Evolutionary conservation across 2,113 vertebrate genomes (phyloP), one percentile per base, ranked within the genome.

Genomic region (Equus quagga): DNA sequence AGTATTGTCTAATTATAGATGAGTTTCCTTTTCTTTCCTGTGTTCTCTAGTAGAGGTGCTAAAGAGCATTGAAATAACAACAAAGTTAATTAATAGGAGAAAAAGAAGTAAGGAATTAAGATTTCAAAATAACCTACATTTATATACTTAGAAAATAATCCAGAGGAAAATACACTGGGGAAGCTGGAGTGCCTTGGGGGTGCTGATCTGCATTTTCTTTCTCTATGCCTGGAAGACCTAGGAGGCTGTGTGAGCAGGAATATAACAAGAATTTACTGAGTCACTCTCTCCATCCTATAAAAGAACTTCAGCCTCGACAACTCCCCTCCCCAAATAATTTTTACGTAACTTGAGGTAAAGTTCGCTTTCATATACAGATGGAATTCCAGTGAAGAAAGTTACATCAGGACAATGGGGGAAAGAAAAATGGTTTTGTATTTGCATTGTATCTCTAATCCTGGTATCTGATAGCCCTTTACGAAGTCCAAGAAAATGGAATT

Each of bases 401-500:
- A 51, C n/a, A 79, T 67, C 8, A 69, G 82, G n/a, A 95, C 49
- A 46, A 31, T 62, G 31, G 19, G n/a, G 19, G 2, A 36, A 33
- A 49, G 54, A 65, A 82, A 33, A 70, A 13, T 86, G 58, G 12
- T 36, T 92, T 82, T 75, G 58, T 49, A 33, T 89, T 49, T 96
- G 36, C 6, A 5, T 58, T 72, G 31, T 83, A 6, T 75, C 54
- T 83, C 65, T 88, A 8, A 85, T 83, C n/a, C 11, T 51, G n/a
- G 49, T 41, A 84, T 84, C 60, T 41, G 70, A 64, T 6, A 67
- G 80, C 36, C 62, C 36, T 96, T 86, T 81, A 89, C 41, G 79
- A 89, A 62, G 69, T 65, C 54, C 65, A 87, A 78, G 93, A 91
- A 97, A 97, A 95, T 75, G 6, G 67, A 83, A 97, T 73, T 91